Evolutionary conservation across 2,888 invertebrate genomes (phyloP), one percentile per base, ranked within the genome.

Genomic region (Brenthis hecate): DNA sequence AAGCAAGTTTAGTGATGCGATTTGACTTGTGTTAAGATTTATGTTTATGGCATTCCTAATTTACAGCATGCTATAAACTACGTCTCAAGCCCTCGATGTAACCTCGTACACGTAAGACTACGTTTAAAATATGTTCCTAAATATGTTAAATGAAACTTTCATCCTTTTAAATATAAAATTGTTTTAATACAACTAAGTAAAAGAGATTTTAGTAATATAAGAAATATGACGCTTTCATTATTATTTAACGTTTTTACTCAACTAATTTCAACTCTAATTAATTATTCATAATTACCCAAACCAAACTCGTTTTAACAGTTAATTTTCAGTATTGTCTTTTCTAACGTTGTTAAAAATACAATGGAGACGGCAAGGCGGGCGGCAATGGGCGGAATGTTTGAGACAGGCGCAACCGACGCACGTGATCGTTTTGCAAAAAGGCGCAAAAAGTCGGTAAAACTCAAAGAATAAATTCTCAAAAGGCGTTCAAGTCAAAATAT

Each of bases 401-500:
- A 70, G 64, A 70, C 57, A 68, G 71, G 75, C 74, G 76, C 72
- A 78, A 78, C 70, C 74, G 80, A 80, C 84, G 82, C 87, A 85
- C 87, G 85, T 87, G 87, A 87, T 85, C 69, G 75, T 81, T 85
- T 87, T 82, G 87, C 86, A 80, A 88, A 85, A 83, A 82, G 73
- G 73, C 77, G 72, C 72, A 78, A 76, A 74, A 73, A 74, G 86
- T 83, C 89, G 88, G 89, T 80, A 72, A 65, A 68, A 23, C 65
- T 84, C 87, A 91, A 91, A 91, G 84, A 72, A 71, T 72, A 74
- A 71, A 69, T 76, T 74, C 74, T 78, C 77, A 82, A 88, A 83
- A 84, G 85, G 81, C 80, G 80, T 82, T 77, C 81, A 70, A 87
- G 91, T 92, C 92, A 92, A 91, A 92, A 92, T 90, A 92, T 92